phyloP scores from a whole-genome alignment of 2,797 vertebrate genomes.

The Xiphophorus birchmanni region DNA sequence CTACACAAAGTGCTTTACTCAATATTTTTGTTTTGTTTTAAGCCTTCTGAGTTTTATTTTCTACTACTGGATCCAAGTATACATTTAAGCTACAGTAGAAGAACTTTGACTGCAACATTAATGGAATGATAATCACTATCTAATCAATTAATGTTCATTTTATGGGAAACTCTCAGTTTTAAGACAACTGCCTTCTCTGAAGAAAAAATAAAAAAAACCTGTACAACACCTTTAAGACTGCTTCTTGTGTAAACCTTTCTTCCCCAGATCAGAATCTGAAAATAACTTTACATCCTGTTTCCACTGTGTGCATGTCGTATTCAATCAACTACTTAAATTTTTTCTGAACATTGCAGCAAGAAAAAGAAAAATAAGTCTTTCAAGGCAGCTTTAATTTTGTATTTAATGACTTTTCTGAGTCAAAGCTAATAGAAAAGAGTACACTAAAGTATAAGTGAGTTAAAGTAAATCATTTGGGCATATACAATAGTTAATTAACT shows the following conservation, averaged over 20 bases:
- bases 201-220: background rate
- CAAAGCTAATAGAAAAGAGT: conserved; percentile 5
- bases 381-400: conserved; percentile 8
- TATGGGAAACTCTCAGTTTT: conserved; percentile 1
- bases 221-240: background rate
- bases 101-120: background rate
- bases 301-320: background rate
- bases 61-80: too few relatives aligned
- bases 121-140: background rate
- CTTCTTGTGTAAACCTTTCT: conserved; percentile 10
- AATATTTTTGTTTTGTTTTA: background rate
- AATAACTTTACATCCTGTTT: background rate
- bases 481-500: conserved; percentile 1
- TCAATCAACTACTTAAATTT: background rate
- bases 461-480: conserved; percentile 13
- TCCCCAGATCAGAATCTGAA: background rate
- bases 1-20: background rate
- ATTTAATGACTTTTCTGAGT: conserved; percentile 23
- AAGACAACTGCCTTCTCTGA: background rate
- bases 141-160: background rate
- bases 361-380: conserved; percentile 7
- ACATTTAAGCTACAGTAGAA: too few relatives aligned
- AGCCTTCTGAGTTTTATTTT: too few relatives aligned
- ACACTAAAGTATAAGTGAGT: background rate
- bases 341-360: background rate